Conservation (phyloP, 2,797 vertebrate species). For the Phyllotis vaccarum region DNA sequence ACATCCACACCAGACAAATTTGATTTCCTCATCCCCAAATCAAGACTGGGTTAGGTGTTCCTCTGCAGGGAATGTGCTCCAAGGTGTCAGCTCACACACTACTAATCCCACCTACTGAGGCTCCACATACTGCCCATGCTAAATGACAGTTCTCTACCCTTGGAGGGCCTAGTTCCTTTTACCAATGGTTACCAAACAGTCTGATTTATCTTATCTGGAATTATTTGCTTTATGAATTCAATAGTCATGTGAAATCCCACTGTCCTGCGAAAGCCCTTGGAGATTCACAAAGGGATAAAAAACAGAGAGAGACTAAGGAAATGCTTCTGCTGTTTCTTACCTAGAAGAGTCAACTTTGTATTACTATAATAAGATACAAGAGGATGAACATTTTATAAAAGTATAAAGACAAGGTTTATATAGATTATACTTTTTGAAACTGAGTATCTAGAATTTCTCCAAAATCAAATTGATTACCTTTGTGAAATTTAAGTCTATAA, state of each 20-base stretch:
- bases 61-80: too few relatives aligned
- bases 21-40: too few relatives aligned
- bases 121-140: too few relatives aligned
- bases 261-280: background rate
- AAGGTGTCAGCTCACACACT: too few relatives aligned
- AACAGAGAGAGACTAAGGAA: background rate
- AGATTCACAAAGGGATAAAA: background rate
- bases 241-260: background rate
- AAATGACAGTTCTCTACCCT: too few relatives aligned
- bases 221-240: background rate
- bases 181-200: too few relatives aligned
- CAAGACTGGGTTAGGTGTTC: too few relatives aligned
- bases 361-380: background rate
- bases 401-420: background rate
- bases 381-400: background rate
- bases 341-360: background rate
- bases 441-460: background rate
- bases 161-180: too few relatives aligned
- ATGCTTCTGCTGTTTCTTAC: rapidly evolving
- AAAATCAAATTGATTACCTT: background rate
- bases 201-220: background rate
- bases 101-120: too few relatives aligned
- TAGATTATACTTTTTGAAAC: background rate
- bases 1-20: too few relatives aligned
- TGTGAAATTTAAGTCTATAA: background rate